phyloP scores from a whole-genome alignment of 2,113 vertebrate genomes.

The Xiphorhynchus elegans region DNA sequence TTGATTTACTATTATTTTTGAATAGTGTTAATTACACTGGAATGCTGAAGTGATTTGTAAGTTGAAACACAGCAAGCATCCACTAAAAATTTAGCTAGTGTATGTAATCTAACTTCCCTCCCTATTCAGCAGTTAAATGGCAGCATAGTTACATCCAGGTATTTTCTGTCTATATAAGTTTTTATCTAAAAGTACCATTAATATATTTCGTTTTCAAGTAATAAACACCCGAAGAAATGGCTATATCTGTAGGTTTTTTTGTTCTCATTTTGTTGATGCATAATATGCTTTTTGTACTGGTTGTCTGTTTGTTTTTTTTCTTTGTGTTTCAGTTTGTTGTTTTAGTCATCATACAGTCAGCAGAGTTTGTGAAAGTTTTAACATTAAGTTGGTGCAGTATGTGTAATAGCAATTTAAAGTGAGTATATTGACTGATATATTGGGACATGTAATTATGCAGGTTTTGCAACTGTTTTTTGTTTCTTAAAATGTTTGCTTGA shows the following conservation, averaged over 20 bases:
- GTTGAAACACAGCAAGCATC: neutral
- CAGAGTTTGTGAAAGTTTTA: neutral
- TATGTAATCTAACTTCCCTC: neutral
- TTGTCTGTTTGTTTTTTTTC: neutral
- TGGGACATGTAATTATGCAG: neutral
- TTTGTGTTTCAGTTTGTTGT: neutral
- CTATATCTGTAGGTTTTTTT: neutral
- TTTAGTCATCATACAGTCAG: neutral
- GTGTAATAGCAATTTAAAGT: neutral
- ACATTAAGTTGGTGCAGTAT: neutral
- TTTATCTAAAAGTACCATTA: neutral
- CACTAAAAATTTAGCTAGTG: neutral
- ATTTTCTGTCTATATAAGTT: neutral
- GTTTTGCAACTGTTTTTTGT: neutral
- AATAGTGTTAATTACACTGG: neutral
- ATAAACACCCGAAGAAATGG: neutral
- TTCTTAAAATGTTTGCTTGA: neutral
- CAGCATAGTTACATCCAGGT: neutral
- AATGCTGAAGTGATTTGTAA: neutral
- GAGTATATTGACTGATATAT: neutral
- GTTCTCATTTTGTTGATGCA: neutral
- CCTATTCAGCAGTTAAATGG: neutral
- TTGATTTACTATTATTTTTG: neutral
- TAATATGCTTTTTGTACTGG: neutral
- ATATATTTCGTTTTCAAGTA: neutral